These are phyloP conservation scores for Hestina assimilis DNA, from an alignment of 1,140 invertebrate species.

Conservation along the genomic window DNA sequence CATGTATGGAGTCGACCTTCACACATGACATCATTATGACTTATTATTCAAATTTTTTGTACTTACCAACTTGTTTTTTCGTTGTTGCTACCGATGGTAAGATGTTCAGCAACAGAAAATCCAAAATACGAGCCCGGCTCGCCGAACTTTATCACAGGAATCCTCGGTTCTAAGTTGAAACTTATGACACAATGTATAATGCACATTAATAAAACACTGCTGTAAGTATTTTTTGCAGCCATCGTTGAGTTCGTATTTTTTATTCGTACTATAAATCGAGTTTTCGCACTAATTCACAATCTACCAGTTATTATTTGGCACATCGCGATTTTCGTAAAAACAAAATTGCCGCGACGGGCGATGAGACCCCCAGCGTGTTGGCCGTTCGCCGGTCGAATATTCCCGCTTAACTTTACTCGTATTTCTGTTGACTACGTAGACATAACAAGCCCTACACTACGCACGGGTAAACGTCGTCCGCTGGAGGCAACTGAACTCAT, in stretches of 20 bases:
- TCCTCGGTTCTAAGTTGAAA: conserved; percentile 91
- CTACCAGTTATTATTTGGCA: conserved; percentile 60
- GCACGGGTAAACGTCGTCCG: conserved; percentile 28
- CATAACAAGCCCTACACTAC: conserved; percentile 45
- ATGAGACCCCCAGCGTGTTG: conserved; percentile 61
- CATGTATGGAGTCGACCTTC: conserved; percentile 65
- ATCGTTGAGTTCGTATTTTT: conserved; percentile 55
- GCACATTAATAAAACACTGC: conserved; percentile 68
- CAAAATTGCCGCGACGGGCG: conserved; percentile 29
- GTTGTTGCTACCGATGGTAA: conserved; percentile 74
- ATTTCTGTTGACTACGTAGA: conserved; percentile 48
- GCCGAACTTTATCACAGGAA: conserved; percentile 90
- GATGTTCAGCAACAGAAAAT: conserved; percentile 92
- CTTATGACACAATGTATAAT: conserved; percentile 62
- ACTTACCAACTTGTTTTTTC: conserved; percentile 80
- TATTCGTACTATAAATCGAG: conserved; percentile 43
- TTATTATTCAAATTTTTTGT: conserved; percentile 41
- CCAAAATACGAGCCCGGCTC: conserved; percentile 88
- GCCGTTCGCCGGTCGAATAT: conserved; percentile 68
- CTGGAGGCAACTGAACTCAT: conserved; percentile 69
- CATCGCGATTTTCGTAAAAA: conserved; percentile 67
- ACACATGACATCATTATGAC: conserved; percentile 64
- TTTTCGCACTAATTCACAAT: conserved; percentile 60
- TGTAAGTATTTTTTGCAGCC: conserved; percentile 50
- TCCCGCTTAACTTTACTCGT: conserved; percentile 52